These are phyloP conservation scores for Drosophila paracracens DNA, from an alignment of 2,888 invertebrate genomes.

Conservation along the genomic window DNA sequence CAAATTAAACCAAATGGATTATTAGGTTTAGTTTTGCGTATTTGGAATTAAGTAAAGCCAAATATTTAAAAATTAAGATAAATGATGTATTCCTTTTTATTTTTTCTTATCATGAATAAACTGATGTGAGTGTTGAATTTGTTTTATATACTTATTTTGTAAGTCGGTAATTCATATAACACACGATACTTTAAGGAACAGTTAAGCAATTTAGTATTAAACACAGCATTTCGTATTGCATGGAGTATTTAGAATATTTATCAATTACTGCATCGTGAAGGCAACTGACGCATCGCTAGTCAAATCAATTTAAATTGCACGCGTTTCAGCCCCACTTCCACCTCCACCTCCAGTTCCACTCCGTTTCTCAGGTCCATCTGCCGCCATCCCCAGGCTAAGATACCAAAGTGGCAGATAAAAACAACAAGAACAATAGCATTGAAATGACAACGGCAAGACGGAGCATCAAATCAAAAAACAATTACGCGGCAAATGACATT, in stretches of 20 bases:
- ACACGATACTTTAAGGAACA: not conserved
- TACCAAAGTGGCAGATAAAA: constrained; percentile 55
- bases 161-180: not conserved
- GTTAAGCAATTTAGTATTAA: not conserved
- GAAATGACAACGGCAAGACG: constrained; percentile 41
- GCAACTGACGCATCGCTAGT: constrained; percentile 29
- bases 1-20: not conserved
- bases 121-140: not conserved
- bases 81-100: not conserved
- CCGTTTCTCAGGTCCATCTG: not conserved
- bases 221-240: not conserved
- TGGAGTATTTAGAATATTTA: constrained; percentile 2
- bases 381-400: constrained; percentile 20
- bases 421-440: constrained; percentile 35
- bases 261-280: constrained; percentile 1
- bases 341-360: not conserved
- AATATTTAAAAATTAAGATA: not conserved
- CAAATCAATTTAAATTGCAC: constrained; percentile 47
- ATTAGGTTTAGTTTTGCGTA: not conserved
- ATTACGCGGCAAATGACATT: constrained; percentile 80
- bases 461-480: constrained; percentile 77
- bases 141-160: not conserved
- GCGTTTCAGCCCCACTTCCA: not conserved
- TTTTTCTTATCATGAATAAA: not conserved
- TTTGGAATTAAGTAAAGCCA: not conserved